Evolutionary conservation across 2,888 invertebrate genomes (phyloP).

Genomic region (Drosophila falleni): DNA sequence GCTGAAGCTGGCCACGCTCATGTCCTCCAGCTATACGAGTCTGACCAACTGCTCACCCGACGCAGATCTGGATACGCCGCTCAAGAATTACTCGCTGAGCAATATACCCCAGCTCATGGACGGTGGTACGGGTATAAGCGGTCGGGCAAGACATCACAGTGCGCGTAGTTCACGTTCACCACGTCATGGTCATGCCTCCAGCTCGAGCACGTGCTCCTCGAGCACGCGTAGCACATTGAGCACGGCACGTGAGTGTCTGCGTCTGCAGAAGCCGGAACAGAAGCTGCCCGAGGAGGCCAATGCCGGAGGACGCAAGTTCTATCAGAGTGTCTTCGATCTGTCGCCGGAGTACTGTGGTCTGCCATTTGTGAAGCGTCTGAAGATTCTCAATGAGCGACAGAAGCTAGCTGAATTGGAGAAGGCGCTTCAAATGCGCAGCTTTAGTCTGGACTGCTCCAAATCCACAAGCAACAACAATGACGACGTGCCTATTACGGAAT

Average conservation of each 20-base stretch:
- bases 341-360: slow-evolving; percentile 94
- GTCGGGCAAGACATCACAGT: slow-evolving; percentile 60
- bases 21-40: slow-evolving; percentile 84
- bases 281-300: slow-evolving; percentile 55
- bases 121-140: background rate
- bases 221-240: slow-evolving; percentile 52
- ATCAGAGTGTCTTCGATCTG: slow-evolving; percentile 93
- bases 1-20: slow-evolving; percentile 89
- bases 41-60: slow-evolving; percentile 82
- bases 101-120: slow-evolving; percentile 76
- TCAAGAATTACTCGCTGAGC: slow-evolving; percentile 79
- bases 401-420: slow-evolving; percentile 93
- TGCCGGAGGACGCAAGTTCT: slow-evolving; percentile 87
- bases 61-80: slow-evolving; percentile 65
- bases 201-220: slow-evolving; percentile 62
- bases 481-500: slow-evolving; percentile 85
- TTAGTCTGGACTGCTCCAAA: slow-evolving; percentile 91
- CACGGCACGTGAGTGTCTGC: slow-evolving; percentile 49
- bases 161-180: slow-evolving; percentile 69
- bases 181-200: slow-evolving; percentile 51
- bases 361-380: slow-evolving; percentile 94
- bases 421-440: slow-evolving; percentile 91
- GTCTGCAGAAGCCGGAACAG: slow-evolving; percentile 68
- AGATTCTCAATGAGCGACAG: slow-evolving; percentile 94
- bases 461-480: slow-evolving; percentile 85